These are phyloP conservation scores for Stichodactyla helianthus DNA, from an alignment of 64 coral and sea anemone species.

Conservation along the genomic window DNA sequence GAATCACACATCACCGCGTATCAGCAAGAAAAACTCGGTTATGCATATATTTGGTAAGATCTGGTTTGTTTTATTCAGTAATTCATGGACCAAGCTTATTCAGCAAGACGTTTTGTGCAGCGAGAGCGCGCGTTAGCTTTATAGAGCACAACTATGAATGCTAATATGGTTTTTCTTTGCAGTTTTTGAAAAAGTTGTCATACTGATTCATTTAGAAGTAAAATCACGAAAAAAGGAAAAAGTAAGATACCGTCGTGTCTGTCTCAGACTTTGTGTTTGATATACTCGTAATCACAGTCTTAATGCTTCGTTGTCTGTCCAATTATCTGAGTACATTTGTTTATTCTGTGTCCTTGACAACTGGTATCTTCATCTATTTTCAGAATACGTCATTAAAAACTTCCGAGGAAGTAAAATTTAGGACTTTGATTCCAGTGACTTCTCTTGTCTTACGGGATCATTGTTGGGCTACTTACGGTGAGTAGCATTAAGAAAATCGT, in stretches of 20 bases:
- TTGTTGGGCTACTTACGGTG: constrained; percentile 78
- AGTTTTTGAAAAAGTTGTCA: constrained; percentile 94
- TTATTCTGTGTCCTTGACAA: not conserved
- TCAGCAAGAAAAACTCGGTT: constrained; percentile 50
- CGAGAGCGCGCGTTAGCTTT: not conserved
- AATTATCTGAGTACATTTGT: not conserved
- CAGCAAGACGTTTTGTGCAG: not conserved
- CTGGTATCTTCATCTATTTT: constrained; percentile 8
- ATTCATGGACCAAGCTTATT: not conserved
- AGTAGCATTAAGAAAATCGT: not conserved
- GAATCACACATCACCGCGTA: constrained; percentile 58
- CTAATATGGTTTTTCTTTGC: not conserved
- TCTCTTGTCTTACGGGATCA: constrained; percentile 83
- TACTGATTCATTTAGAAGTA: constrained; percentile 77
- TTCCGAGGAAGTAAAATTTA: constrained; percentile 87
- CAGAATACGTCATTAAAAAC: constrained; percentile 57
- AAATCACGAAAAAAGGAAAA: constrained; percentile 94
- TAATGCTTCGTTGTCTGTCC: not conserved
- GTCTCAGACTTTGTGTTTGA: not conserved
- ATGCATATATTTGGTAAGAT: constrained; percentile 82
- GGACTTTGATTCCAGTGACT: constrained; percentile 77
- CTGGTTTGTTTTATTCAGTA: not conserved
- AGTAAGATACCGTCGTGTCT: constrained; percentile 17
- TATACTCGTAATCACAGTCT: too few relatives aligned
- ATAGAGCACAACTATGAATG: not conserved